Conservation (phyloP, 2,797 vertebrate species). For the Melanogrammus aeglefinus region DNA sequence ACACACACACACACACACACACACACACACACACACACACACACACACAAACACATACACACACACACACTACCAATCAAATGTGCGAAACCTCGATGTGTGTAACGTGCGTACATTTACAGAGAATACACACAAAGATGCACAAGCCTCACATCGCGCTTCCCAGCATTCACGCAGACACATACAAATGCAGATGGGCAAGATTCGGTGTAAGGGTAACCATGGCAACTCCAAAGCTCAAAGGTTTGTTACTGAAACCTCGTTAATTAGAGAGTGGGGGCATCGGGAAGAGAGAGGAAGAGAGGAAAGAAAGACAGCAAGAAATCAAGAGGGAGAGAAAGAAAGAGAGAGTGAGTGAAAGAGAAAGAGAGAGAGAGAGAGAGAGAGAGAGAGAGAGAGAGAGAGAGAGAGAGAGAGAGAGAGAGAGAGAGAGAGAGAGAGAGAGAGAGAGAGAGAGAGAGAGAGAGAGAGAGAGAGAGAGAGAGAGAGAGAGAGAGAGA, state of each 20-base stretch:
- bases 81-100: too few species aligned
- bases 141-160: not conserved
- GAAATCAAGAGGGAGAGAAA: not conserved
- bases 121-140: not conserved
- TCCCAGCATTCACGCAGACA: conserved; percentile 24
- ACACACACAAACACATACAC: not conserved
- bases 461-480: not conserved
- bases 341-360: not conserved
- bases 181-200: conserved; percentile 49
- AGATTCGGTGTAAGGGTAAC: conserved; percentile 70
- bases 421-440: conserved; percentile 15
- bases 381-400: not conserved
- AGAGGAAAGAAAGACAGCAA: conserved; percentile 31
- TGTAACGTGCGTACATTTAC: too few species aligned
- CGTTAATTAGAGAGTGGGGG: conserved; percentile 70
- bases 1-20: conserved; percentile 2
- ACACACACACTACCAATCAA: conserved; percentile 1
- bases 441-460: not conserved
- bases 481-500: not conserved
- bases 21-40: not conserved
- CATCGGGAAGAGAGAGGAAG: not conserved
- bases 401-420: not conserved
- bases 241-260: conserved; percentile 81
- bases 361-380: conserved; percentile 10
- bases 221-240: conserved; percentile 76